phyloP scores from a whole-genome alignment of 2,113 vertebrate species.

The Phainopepla nitens region DNA sequence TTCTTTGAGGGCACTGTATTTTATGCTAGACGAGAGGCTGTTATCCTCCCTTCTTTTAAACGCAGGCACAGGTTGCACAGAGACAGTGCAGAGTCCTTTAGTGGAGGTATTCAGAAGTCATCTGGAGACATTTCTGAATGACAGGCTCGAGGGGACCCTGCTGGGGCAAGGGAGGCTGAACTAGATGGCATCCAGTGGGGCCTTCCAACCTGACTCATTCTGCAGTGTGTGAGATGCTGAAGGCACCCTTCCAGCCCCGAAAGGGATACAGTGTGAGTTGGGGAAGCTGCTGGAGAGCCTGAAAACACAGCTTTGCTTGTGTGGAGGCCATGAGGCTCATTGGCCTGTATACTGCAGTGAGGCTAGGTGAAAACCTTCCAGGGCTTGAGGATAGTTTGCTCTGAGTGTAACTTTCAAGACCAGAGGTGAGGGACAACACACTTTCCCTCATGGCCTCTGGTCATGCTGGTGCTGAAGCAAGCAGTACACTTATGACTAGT shows the following conservation, averaged over 20 bases:
- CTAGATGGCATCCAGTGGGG: background rate
- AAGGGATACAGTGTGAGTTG: background rate
- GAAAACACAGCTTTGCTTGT: background rate
- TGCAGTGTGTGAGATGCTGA: background rate
- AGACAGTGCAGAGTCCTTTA: background rate
- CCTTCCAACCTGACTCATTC: background rate
- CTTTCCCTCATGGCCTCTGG: background rate
- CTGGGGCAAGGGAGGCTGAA: background rate
- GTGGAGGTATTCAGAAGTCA: background rate
- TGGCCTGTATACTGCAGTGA: background rate
- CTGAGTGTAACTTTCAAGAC: background rate
- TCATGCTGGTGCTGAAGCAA: background rate
- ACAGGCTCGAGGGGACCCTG: background rate
- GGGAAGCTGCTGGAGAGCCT: background rate
- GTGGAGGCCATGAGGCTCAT: background rate
- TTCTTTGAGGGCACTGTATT: background rate
- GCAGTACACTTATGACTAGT: fast-evolving
- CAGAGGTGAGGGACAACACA: fast-evolving
- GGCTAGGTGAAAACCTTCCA: background rate
- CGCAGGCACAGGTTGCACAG: background rate
- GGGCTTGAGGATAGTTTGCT: background rate
- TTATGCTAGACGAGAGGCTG: background rate
- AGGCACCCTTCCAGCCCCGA: background rate
- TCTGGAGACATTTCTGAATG: background rate
- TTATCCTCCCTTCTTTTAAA: background rate